Evolutionary conservation across 2,797 vertebrate genomes (phyloP).

Genomic region (Peromyscus melanophrys): DNA sequence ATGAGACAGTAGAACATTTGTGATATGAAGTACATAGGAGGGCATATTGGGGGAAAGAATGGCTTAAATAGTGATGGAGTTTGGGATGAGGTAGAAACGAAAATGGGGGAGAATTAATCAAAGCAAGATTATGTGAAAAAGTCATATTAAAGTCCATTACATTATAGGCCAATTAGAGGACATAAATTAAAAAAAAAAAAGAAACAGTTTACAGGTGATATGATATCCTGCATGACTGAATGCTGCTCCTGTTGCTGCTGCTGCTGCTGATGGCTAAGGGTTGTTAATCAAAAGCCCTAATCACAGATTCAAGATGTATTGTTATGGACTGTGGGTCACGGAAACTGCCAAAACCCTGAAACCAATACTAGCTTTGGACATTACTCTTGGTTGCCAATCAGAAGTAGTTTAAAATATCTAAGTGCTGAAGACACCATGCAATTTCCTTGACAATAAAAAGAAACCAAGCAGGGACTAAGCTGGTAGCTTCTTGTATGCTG

Average conservation of each 20-base stretch:
- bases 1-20: neutral
- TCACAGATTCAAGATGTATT: neutral
- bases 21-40: neutral
- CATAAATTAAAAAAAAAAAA: neutral
- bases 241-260: neutral
- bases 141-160: too few species aligned
- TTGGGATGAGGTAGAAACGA: neutral
- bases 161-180: neutral
- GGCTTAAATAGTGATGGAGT: neutral
- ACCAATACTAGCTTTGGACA: neutral
- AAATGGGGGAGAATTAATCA: neutral
- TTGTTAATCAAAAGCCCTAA: neutral
- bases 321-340: neutral
- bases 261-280: neutral
- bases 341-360: neutral
- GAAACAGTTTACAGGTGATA: neutral
- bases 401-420: neutral
- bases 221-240: neutral
- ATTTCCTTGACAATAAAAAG: neutral
- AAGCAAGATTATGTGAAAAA: neutral
- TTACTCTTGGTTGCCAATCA: neutral
- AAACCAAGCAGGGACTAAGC: neutral
- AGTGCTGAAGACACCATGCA: neutral
- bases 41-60: neutral
- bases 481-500: neutral